phyloP scores from a whole-genome alignment of 2,888 invertebrate species.

The Cephus runcator region DNA sequence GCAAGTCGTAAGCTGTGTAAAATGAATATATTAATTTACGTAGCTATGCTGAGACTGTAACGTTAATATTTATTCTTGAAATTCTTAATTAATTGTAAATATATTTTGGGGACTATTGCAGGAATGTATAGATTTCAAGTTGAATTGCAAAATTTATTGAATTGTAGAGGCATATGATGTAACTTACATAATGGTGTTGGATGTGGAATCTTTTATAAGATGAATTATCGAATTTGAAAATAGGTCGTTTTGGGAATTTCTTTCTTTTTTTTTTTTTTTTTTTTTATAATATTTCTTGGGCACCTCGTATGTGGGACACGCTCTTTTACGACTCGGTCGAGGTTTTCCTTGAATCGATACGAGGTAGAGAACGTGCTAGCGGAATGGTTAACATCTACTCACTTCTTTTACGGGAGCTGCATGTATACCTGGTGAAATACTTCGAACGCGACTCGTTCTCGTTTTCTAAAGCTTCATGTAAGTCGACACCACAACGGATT shows the following conservation, averaged over 20 bases:
- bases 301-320: not conserved
- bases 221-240: not conserved
- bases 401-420: not conserved
- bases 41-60: not conserved
- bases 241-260: not conserved
- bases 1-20: not conserved
- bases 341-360: conserved; percentile 36
- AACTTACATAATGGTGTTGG: not conserved
- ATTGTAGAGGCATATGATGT: not conserved
- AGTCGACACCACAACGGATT: not conserved
- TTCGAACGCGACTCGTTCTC: not conserved
- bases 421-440: not conserved
- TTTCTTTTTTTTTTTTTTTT: not conserved
- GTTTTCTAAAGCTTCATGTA: not conserved
- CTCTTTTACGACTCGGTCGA: conserved; percentile 25
- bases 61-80: not conserved
- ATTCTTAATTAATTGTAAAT: not conserved
- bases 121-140: not conserved
- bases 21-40: not conserved
- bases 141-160: not conserved
- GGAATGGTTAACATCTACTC: conserved; percentile 6
- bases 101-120: not conserved
- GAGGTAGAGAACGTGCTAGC: conserved; percentile 11
- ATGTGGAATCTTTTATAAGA: not conserved
- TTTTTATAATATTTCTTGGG: not conserved